Evolutionary conservation across 2,797 vertebrate species (phyloP), one percentile per base, ranked within the genome.

Genomic region (Clarias platycephalus): DNA sequence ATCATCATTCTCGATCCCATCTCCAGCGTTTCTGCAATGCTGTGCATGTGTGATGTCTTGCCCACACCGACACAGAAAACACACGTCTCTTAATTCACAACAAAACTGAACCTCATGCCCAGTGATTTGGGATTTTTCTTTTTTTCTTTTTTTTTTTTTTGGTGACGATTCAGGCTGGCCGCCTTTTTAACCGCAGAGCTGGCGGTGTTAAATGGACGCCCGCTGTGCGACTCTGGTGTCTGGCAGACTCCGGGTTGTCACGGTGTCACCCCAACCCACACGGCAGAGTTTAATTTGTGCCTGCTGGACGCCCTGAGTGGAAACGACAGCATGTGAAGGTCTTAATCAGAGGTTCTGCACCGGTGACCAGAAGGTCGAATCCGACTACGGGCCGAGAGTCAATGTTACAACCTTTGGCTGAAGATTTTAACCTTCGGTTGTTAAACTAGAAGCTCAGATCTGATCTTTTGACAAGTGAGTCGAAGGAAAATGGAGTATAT

Each of bases 1-100:
- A 85, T 83, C 83, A 85, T 26, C 55, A 83, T 85, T 67, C 68
- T 70, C 62, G 20, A 78, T 49, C 22, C 74, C 55, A 82, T 31
- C 68, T 79, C 57, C 67, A 57, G 24, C 24, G 16, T 81, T 77
- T 78, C 57, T 81, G 70, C 80, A 84, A 44, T 58, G 24, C 57
- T 28, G 37, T 81, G 83, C 77, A 62, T 81, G 71, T 82, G 75
- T 57, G 83, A 34, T 49, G 72, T 58, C 67, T 77, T 80, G 28
- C 55, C 83, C 83, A 64, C 37, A 64, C 62, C 31, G 12, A 74
- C 22, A 63, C 34, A 58, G 72, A 80, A 57, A 28, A 62, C 60
- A 31, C 79, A 68, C 71, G 57, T 18, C 40, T 57, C 6, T 7
- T 66, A 37, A 31, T n/a, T 72, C 26, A 40, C 44, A 49, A 58